Base-by-base conservation (phyloP, 2,797 vertebrate genomes). In the Melanotaenia boesemani region DNA sequence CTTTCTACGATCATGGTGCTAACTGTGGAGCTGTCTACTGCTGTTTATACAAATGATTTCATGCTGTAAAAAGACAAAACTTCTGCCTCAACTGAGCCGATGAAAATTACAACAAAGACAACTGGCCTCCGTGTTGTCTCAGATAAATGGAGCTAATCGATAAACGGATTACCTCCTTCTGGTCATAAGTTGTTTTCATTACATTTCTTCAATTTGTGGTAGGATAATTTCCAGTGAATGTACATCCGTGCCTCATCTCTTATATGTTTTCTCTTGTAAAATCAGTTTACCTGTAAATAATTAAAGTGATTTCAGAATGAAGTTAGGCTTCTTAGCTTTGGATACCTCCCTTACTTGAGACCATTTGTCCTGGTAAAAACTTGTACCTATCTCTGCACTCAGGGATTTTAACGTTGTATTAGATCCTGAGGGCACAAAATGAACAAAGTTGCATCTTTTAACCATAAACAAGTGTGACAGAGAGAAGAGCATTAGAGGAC, bases 351-450 rank as follows among this genome's bases (percentile, higher is more conserved):
- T 9, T 10, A 50, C 20, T 50, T n/a, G 44, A 8, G 5, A 46
- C 15, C 10, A 37, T 37, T 37, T 37, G 32, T 34, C 7, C 7
- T 34, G 7, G 32, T 34, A 34, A 37, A 37, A 37, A 37, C 10
- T 10, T 37, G 36, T 37, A 2, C 36, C 48, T 50, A 5, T 50
- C 9, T 50, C 8, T 50, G 20, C 20, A 15, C 37, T 65, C 69
- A 30, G 59, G 44, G 11, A 75, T 41, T 44, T 67, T 48, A 34
- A 63, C 22, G 61, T 34, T 57, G 8, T 8, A 26, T 62, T 63
- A 66, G 67, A 76, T 57, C 30, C 50, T 20, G 22, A 48, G 36
- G 54, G 34, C 64, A n/a, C 13, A 46, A 64, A 54, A 41, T 34
- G 16, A 63, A 59, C 41, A 28, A 37, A 37, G 22, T 71, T 37